phyloP scores from a whole-genome alignment of 2,113 vertebrate genomes.

The Panthera leo region DNA sequence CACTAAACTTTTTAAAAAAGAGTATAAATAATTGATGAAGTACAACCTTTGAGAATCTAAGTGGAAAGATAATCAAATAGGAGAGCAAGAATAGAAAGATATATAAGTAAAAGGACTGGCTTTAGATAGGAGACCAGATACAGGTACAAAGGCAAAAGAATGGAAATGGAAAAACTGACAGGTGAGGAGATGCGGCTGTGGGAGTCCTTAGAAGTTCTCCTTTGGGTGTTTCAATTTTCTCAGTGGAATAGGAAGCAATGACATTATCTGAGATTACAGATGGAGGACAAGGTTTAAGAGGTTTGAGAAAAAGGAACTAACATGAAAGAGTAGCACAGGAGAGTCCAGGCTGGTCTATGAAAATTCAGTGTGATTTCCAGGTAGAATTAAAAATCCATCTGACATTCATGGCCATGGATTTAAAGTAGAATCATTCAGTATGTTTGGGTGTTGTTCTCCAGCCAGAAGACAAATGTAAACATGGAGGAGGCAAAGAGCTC shows the following conservation, averaged over 20 bases:
- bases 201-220: neutral
- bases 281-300: neutral
- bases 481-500: neutral
- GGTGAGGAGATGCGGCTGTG: neutral
- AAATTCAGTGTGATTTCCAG: neutral
- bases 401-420: neutral
- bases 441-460: neutral
- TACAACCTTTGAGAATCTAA: neutral
- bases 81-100: neutral
- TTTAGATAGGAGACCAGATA: neutral
- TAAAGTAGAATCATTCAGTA: neutral
- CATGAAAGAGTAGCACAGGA: neutral
- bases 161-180: neutral
- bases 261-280: neutral
- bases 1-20: neutral
- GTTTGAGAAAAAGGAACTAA: neutral
- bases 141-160: neutral
- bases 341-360: neutral
- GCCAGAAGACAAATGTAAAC: neutral
- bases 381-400: neutral
- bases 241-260: neutral
- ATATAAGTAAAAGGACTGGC: neutral
- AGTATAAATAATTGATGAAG: neutral
- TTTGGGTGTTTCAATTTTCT: neutral
- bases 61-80: neutral